Percentiles rank a stretch among this genome's conserved stretches.
Conservation (phyloP, 2,888 invertebrate genomes). For the Andrena fulva region DNA sequence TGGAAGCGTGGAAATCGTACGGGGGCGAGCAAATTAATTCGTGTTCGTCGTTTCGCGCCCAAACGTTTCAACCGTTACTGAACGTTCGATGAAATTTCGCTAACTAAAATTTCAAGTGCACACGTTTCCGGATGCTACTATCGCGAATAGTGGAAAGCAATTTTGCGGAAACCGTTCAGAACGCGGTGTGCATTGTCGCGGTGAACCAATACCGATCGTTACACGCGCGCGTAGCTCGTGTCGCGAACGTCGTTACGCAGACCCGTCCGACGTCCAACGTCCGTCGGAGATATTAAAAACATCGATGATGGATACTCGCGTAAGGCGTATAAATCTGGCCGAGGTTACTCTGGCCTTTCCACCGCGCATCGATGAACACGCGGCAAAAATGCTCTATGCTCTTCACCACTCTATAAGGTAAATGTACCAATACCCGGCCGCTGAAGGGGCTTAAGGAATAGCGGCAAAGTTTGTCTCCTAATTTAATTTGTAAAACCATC, state of each 20-base stretch:
- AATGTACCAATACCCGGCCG: too few relatives aligned
- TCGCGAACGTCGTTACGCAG: slow-evolving; percentile 4
- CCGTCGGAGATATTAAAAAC: slow-evolving; percentile 40
- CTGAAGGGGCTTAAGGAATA: too few relatives aligned
- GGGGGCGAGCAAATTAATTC: not conserved
- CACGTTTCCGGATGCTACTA: not conserved
- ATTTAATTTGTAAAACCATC: too few relatives aligned
- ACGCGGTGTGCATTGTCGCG: not conserved
- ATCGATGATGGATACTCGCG: slow-evolving; percentile 45
- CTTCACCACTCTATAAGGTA: too few relatives aligned
- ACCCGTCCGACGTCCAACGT: not conserved
- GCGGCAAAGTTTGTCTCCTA: too few relatives aligned
- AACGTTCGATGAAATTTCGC: not conserved
- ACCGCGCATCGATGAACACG: slow-evolving; percentile 38
- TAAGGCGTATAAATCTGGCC: slow-evolving; percentile 50
- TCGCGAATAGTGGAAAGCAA: not conserved
- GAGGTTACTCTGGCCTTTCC: slow-evolving; percentile 35
- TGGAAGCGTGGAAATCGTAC: not conserved
- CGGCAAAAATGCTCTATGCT: slow-evolving; percentile 4
- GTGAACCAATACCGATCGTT: slow-evolving; percentile 5
- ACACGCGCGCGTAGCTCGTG: slow-evolving; percentile 13
- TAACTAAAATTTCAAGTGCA: not conserved
- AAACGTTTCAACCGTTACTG: not conserved
- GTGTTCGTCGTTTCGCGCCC: not conserved
- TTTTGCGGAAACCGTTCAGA: not conserved